A percentile compares a stretch with the other conserved stretches of the same genome.
These are phyloP conservation scores for Zosterops lateralis DNA, from an alignment of 2,113 vertebrate genomes.

Conservation along the genomic window DNA sequence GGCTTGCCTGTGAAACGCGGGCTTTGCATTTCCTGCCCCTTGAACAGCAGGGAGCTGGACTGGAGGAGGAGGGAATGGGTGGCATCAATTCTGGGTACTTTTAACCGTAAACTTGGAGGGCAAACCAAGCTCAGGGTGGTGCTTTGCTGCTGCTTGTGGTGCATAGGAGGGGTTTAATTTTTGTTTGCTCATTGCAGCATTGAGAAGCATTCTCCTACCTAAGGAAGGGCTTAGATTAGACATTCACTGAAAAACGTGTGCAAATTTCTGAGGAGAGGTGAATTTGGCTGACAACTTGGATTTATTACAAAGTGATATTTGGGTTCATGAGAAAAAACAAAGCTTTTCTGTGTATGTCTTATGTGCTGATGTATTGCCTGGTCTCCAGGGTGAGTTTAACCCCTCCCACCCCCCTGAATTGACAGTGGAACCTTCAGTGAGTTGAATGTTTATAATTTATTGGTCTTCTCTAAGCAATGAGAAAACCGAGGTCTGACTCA, in stretches of 20 bases:
- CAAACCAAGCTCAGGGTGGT: background rate
- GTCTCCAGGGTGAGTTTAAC: background rate
- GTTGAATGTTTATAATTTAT: background rate
- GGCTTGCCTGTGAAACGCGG: fast-evolving
- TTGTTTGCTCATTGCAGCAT: background rate
- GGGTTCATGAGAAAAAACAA: background rate
- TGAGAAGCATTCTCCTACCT: background rate
- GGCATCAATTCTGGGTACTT: background rate
- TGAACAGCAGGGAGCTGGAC: background rate
- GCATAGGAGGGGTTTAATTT: background rate
- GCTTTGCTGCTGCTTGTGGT: background rate
- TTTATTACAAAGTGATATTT: background rate
- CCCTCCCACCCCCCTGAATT: background rate
- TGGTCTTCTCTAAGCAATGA: background rate
- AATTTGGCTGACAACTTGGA: background rate
- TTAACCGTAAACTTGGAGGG: background rate
- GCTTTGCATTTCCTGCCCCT: background rate
- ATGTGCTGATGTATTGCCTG: background rate
- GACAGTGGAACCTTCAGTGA: background rate
- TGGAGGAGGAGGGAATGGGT: background rate
- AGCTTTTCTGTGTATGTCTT: background rate
- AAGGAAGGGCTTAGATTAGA: background rate
- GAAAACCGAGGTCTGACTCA: background rate
- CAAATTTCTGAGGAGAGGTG: background rate
- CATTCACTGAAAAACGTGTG: background rate